Evolutionary conservation across 2,888 invertebrate genomes (phyloP).

Genomic region (Agriopis aurantiaria): DNA sequence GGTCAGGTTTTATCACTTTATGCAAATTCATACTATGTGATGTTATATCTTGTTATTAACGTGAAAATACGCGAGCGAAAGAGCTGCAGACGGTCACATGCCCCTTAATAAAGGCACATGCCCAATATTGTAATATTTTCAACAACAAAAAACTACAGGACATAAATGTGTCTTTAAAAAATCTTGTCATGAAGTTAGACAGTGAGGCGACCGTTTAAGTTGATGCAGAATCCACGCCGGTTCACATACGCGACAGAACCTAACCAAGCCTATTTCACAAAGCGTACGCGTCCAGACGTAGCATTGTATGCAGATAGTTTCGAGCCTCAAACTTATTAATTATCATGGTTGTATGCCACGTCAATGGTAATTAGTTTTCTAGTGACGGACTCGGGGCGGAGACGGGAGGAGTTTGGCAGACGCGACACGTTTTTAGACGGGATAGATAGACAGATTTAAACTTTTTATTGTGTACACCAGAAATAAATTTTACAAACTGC

Average conservation of each 20-base stretch:
- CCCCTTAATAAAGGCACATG: no score
- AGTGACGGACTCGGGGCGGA: constrained; percentile 49
- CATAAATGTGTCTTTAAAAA: no score
- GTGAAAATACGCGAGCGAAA: no score
- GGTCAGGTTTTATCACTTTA: no score
- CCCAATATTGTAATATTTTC: no score
- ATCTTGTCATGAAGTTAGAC: background rate
- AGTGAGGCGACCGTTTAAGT: background rate
- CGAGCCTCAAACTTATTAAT: constrained; percentile 81
- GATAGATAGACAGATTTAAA: background rate
- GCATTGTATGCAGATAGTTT: constrained; percentile 81
- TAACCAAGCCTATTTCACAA: constrained; percentile 60
- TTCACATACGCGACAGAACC: constrained; percentile 31
- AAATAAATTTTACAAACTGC: background rate
- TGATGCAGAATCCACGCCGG: background rate
- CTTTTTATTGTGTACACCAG: background rate
- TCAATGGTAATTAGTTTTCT: constrained; percentile 76
- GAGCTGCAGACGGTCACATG: no score
- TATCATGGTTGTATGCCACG: constrained; percentile 72
- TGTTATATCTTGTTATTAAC: no score
- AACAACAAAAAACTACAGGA: no score
- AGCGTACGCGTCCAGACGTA: constrained; percentile 62
- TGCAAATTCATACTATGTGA: no score
- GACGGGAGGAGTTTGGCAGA: constrained; percentile 45
- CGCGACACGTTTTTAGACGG: constrained; percentile 6